Evolutionary conservation across 2,113 vertebrate species (phyloP).

Genomic region (Lagopus leucura): DNA sequence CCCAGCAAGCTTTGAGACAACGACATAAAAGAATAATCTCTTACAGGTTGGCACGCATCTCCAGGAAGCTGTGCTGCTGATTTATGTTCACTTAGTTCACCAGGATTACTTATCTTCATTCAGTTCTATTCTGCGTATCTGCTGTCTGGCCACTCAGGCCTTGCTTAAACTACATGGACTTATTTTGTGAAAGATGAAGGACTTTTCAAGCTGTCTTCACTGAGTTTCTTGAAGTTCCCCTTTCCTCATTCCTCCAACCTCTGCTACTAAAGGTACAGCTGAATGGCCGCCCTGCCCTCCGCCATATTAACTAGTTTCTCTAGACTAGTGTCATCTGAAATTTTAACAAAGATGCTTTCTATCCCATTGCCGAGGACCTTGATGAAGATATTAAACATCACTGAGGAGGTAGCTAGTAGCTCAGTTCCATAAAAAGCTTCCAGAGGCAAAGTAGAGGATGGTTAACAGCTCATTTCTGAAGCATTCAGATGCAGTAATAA

Average conservation of each 20-base stretch:
- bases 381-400: slow-evolving; percentile 31
- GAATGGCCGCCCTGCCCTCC: background rate
- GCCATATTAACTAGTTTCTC: background rate
- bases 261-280: fast-evolving
- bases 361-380: background rate
- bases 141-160: background rate
- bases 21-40: no score
- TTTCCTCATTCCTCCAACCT: background rate
- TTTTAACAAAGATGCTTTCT: background rate
- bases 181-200: background rate
- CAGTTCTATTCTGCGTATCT: background rate
- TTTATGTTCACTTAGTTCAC: background rate
- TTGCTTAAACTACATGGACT: background rate
- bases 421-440: background rate
- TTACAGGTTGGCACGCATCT: background rate
- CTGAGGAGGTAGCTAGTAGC: background rate
- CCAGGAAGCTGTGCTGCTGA: background rate
- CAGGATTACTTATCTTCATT: fast-evolving
- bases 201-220: background rate
- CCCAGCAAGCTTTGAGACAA: no score
- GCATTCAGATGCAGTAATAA: slow-evolving; percentile 24
- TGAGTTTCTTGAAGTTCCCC: background rate
- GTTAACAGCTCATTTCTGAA: slow-evolving; percentile 23
- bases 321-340: background rate
- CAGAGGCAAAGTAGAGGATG: background rate